A percentile compares a stretch with the other conserved stretches of the same genome.
Evolutionary conservation across 2,888 invertebrate genomes (phyloP).

Genomic region (Nemotelus pantherinus): DNA sequence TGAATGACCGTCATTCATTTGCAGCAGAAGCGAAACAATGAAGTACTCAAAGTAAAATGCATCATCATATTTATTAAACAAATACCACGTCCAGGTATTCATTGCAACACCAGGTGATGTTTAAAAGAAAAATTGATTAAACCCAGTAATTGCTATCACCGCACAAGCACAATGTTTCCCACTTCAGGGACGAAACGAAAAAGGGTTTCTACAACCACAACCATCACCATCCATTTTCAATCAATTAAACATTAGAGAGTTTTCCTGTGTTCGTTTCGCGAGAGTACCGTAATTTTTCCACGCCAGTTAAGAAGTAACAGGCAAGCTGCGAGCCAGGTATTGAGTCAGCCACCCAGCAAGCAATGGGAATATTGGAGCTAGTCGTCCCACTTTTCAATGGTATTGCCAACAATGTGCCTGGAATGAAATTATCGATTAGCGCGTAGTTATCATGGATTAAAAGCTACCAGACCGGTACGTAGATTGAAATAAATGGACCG

Average conservation of each 20-base stretch:
- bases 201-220: background rate
- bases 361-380: too few relatives aligned
- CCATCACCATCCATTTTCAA: background rate
- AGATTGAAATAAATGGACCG: too few relatives aligned
- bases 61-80: background rate
- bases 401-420: too few relatives aligned
- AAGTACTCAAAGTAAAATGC: background rate
- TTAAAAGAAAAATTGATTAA: constrained; percentile 15
- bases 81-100: background rate
- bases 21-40: background rate
- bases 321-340: too few relatives aligned
- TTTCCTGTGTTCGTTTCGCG: background rate
- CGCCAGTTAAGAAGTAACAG: background rate
- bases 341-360: too few relatives aligned
- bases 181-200: background rate
- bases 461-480: too few relatives aligned
- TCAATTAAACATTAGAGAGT: constrained; percentile 4
- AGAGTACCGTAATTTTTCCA: background rate
- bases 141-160: background rate
- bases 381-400: too few relatives aligned
- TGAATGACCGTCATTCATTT: background rate
- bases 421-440: too few relatives aligned
- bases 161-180: background rate
- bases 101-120: constrained; percentile 15
- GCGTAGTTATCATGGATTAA: too few relatives aligned